phyloP scores from a whole-genome alignment of 35 echinoderm and acorn worm genomes.

The Heliocidaris erythrogramma region DNA sequence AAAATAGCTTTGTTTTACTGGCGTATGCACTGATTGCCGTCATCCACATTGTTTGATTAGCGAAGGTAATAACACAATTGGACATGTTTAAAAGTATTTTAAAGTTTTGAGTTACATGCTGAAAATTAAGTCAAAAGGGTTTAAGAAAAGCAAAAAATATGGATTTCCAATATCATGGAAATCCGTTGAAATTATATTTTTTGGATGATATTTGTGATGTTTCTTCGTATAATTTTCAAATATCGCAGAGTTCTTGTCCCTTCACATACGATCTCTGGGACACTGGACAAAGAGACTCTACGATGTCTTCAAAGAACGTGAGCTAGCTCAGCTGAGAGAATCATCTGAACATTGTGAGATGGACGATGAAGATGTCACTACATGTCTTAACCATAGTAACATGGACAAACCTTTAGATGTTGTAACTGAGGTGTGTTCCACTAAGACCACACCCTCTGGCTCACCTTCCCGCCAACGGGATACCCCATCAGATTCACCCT shows the following conservation, averaged over 20 bases:
- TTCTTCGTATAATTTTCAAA: background rate
- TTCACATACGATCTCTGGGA: constrained; percentile 85
- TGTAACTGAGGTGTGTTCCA: constrained; percentile 66
- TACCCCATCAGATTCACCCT: background rate
- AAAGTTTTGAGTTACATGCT: no score
- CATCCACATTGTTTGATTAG: no score
- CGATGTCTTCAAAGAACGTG: constrained; percentile 54
- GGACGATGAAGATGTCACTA: background rate
- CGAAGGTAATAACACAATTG: no score
- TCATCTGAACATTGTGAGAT: background rate
- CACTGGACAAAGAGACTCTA: constrained; percentile 85
- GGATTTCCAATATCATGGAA: no score
- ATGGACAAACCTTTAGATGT: constrained; percentile 47
- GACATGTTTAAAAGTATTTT: no score
- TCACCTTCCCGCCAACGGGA: background rate
- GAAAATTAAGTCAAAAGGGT: no score
- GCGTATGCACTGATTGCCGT: no score
- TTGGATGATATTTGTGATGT: background rate
- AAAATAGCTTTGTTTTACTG: no score
- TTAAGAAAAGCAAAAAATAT: no score
- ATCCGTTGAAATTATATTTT: background rate
- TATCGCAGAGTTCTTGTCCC: constrained; percentile 67
- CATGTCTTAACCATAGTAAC: background rate
- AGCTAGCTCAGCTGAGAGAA: background rate
- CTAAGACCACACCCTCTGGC: background rate